Conservation (phyloP, 2,113 vertebrate genomes). For the Damaliscus lunatus region DNA sequence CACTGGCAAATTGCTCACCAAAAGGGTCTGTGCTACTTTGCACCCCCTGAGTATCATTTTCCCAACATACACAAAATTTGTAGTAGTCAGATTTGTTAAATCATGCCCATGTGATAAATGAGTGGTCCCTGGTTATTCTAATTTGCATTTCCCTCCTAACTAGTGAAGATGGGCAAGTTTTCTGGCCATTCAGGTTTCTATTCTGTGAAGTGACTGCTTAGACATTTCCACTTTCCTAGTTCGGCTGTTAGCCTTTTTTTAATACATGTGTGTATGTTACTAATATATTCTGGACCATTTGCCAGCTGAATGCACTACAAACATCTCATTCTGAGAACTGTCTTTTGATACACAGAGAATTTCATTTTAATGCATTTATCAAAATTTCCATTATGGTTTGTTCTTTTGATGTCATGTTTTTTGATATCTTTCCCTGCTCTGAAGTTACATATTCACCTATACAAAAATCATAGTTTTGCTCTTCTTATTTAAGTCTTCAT, state of each 20-base stretch:
- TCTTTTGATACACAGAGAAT: neutral
- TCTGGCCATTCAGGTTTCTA: neutral
- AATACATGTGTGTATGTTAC: neutral
- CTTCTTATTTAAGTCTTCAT: neutral
- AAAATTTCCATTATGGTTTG: neutral
- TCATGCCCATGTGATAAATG: neutral
- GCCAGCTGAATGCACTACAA: neutral
- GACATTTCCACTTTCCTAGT: neutral
- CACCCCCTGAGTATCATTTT: neutral
- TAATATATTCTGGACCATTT: neutral
- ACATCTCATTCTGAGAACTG: neutral
- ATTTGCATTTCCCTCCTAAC: neutral
- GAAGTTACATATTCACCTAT: neutral
- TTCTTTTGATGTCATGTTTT: neutral
- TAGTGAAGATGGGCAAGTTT: neutral
- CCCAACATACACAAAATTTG: neutral
- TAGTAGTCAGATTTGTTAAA: neutral
- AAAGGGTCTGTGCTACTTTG: neutral
- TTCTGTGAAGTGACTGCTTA: neutral
- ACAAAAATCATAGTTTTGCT: neutral
- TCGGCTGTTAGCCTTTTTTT: neutral
- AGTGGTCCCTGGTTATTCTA: neutral
- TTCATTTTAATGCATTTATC: neutral
- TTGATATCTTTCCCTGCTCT: neutral
- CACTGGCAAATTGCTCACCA: neutral